Evolutionary conservation across 2,888 invertebrate genomes (phyloP), one percentile per base, ranked within the genome.

Genomic region (Escarpia spicata): DNA sequence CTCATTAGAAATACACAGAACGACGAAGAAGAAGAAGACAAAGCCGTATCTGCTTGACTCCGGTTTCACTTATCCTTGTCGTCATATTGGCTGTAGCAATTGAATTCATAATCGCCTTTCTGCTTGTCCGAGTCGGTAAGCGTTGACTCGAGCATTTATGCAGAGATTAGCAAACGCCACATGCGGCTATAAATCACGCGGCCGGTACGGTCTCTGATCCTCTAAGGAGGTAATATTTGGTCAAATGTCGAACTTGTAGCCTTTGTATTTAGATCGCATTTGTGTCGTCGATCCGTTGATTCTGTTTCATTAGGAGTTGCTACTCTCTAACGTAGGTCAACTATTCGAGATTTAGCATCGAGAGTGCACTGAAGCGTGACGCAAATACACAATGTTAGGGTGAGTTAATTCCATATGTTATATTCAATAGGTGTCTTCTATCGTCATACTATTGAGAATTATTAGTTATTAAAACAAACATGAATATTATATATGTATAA

Each of bases 41-140:
- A 75, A 75, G 75, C 26, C n/a, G 52, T 75, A 75, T 15, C 75
- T 26, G 75, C 75, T 75, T 75, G 75, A 75, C 75, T 75, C 75
- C 6, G 19, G 75, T 75, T 75, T 75, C 75, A 8, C 75, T 75
- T 75, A 75, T 75, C 75, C 19, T 26, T 8, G 75, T 75, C 75
- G 75, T 75, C 75, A 75, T 75, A 19, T 19, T 26, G 75, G 75
- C 75, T 75, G n/a, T 6, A 6, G 75, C n/a, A n/a, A 75, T 75
- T 75, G 75, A 75, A 75, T 75, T 75, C 75, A 75, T n/a, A 75
- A 75, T 75, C 75, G 75, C 75, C 75, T 75, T 75, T 75, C 75
- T 75, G 75, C 75, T 26, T 75, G 75, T 75, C 75, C 75, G 75
- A 75, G 75, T 75, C 75, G 6, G 19, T 75, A 75, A 75, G 75